Evolutionary conservation across 2,113 vertebrate species (phyloP), one percentile per base, ranked within the genome.

Genomic region (Apodemus sylvaticus): DNA sequence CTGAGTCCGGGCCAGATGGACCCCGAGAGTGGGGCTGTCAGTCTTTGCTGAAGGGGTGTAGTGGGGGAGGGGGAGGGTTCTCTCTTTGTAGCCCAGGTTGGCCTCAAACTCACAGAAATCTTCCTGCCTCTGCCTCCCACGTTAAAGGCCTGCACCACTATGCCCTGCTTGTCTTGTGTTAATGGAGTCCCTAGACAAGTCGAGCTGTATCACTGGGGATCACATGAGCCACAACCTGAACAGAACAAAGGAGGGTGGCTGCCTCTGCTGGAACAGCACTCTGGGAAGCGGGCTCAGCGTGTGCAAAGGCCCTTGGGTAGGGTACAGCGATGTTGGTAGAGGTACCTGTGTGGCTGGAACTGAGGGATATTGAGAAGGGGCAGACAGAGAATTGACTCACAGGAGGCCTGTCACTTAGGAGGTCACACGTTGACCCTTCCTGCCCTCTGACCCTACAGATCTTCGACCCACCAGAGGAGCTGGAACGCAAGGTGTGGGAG

Each of bases 401-500:
- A 7, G 34, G 68, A 74, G 77, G 31, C 53, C 31, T 45, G 5
- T 4, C 66, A 68, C 11, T 48, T 12, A 0, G 14, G 55, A 79
- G n/a, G n/a, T n/a, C 86, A 16, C 6, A 2, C 34, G 74, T 42
- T 22, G 76, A 90, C 74, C 53, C 26, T n/a, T 66, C 83, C 0
- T 55, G 68, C 92, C 71, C 71, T 42, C 88, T 58, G 62, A 34
- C 31, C 66, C 12, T 77, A 45, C 98, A 99, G 99, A 97, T 97
- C 22, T 99, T 99, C 81, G 99, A 99, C 95, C 95, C 98, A 0
- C 98, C 99, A 0, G 99, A 99, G 90, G 99, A 99, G 86, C 51
- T 99, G 81, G 99, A 99, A 93, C 95, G 12, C 58, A 99, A 99
- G 96, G 99, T 99, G 96, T 97, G 91, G 95, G 98, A 98, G 13